Percentiles rank a stretch among this genome's conserved stretches.
Evolutionary conservation across 2,797 vertebrate species (phyloP).

Genomic region (Artibeus lituratus): DNA sequence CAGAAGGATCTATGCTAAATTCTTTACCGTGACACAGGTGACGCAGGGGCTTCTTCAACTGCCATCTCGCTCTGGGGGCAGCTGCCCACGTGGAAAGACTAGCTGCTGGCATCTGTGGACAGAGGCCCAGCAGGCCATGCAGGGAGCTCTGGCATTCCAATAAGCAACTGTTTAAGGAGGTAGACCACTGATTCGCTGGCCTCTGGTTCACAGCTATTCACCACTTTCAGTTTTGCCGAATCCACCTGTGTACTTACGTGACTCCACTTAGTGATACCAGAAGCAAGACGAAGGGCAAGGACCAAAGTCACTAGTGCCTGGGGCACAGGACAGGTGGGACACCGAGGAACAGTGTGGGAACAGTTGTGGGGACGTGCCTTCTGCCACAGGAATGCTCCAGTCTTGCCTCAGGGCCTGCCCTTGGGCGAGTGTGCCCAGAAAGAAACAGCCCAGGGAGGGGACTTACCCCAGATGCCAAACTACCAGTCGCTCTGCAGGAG

Average conservation of each 20-base stretch:
- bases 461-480: too few species aligned
- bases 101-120: too few species aligned
- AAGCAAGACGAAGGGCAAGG: background rate
- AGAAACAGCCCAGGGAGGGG: background rate
- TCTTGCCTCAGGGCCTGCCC: too few species aligned
- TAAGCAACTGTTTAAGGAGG: background rate
- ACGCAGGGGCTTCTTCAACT: background rate
- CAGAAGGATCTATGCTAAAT: background rate
- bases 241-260: background rate
- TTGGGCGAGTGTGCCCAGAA: accelerated
- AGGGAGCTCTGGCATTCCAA: too few species aligned
- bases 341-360: too few species aligned
- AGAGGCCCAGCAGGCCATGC: background rate
- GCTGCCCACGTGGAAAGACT: background rate
- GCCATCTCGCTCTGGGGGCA: background rate
- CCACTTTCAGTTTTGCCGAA: background rate
- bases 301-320: background rate
- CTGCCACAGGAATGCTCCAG: too few species aligned
- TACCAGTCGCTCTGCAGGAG: background rate
- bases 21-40: background rate
- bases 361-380: too few species aligned
- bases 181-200: background rate
- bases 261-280: too few species aligned
- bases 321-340: background rate
- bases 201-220: background rate